Evolutionary conservation across 2,113 vertebrate species (phyloP), one percentile per base, ranked within the genome.

Genomic region (Centropus unirufus): DNA sequence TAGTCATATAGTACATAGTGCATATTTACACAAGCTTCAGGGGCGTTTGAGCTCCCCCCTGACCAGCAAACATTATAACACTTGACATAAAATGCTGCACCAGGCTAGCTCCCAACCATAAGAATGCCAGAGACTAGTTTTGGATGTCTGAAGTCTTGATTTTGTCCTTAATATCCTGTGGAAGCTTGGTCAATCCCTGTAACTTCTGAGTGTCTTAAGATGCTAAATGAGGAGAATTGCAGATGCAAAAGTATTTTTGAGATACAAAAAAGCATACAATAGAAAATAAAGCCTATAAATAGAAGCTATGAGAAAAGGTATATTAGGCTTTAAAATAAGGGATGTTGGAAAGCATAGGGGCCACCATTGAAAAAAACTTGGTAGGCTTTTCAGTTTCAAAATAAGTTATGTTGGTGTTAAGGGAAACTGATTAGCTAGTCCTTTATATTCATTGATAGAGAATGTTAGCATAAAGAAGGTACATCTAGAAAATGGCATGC

Each of bases 321-420:
- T 83, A 94, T 94, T 92, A 88, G 61, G 32, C 54, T 97, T 96
- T 83, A 97, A 95, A 97, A 96, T 94, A 92, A 97, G 72, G 57
- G 81, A 86, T 93, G 77, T 76, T 83, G 69, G 61, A 89, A 95
- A 49, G 85, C 61, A 32, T 92, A 88, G 32, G 46, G 90, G 93
- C 95, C 91, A 97, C 46, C 46, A 82, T 18, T 61, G 75, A 96
- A 96, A 96, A 93, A 94, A 96, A 96, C 97, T 94, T 97, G 90
- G 91, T 83, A 97, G 90, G 86, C 93, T 89, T 97, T 97, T 97
- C 91, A 95, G 76, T 97, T 95, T 93, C 91, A 79, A 86, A 75
- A 93, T 90, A 95, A 95, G 76, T 94, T 89, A 81, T 82, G 86
- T 74, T 95, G 92, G 89, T 96, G 87, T 95, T 94, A 94, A 96